Evolutionary conservation across 2,797 vertebrate species (phyloP), one percentile per base, ranked within the genome.

Genomic region (Ammospiza maritima): DNA sequence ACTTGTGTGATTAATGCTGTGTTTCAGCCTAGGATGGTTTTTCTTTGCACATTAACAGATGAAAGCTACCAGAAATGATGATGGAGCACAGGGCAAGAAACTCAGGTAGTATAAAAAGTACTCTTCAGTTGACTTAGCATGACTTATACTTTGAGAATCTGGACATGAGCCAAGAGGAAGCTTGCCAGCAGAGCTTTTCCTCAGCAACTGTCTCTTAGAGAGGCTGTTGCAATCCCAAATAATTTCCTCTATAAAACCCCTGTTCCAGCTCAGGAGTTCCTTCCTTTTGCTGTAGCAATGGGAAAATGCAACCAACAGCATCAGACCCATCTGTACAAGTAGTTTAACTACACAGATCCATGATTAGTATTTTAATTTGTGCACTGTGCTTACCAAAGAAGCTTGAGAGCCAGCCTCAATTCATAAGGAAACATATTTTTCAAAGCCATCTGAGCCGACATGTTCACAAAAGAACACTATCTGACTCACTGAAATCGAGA

Each of bases 401-500:
- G 26, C 30, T 71, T 71, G 27, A 88, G 51, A 79, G 8, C 18
- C 53, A 80, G 44, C 57, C 89, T 79, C 47, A 54, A 10, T 85
- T 88, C 84, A 51, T 58, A 85, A 77, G n/a, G 32, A 82, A 85
- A 79, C 10, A 17, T 30, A 32, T 75, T 94, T 92, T 93, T 83
- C 65, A 91, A 92, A 95, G 36, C 40, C 69, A 74, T 75, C 57
- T 51, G 47, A 95, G 61, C 62, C 1, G 0, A 83, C 38, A 74
- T 0, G 0, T 80, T 89, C 75, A 85, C 69, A 44, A n/a, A 90
- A 93, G 81, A 91, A 71, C 57, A 38, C 51, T 84, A 36, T 87
- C 85, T 86, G 77, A 74, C 72, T 96, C 67, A 58, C 22, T 32
- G 47, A 94, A 85, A 92, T 74, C 57, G 72, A 92, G 84, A 89